These are phyloP conservation scores for Pachyrhynchus sulphureomaculatus DNA, from an alignment of 1,140 invertebrate species.

Conservation along the genomic window DNA sequence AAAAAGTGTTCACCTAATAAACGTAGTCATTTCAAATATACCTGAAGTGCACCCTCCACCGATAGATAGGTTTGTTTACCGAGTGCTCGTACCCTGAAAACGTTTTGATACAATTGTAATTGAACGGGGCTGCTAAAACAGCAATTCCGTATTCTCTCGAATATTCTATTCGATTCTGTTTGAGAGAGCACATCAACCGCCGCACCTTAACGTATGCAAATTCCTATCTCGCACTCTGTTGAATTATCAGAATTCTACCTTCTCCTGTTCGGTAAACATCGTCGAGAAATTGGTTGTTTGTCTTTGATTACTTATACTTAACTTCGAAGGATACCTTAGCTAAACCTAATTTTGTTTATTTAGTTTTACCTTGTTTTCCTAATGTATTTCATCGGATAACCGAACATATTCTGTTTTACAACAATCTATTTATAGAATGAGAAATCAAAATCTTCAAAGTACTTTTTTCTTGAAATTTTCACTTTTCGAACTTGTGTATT, in stretches of 20 bases:
- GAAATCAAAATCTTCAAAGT: too few relatives aligned
- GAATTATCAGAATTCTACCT: constrained; percentile 27
- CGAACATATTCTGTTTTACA: too few relatives aligned
- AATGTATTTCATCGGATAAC: too few relatives aligned
- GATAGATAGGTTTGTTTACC: constrained; percentile 25
- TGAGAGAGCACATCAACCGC: constrained; percentile 22
- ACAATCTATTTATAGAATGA: too few relatives aligned
- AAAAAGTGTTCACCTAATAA: too few relatives aligned
- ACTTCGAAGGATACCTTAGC: constrained; percentile 15
- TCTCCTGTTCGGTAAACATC: constrained; percentile 17
- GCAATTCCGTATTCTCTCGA: constrained; percentile 30
- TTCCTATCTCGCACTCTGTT: constrained; percentile 2
- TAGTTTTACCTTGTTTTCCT: neutral
- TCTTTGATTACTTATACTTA: constrained; percentile 29
- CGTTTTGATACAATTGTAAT: constrained; percentile 33
- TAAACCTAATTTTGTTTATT: too few relatives aligned
- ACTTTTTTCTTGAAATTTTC: too few relatives aligned
- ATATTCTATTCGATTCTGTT: constrained; percentile 27
- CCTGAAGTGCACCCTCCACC: constrained; percentile 1
- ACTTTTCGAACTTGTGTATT: too few relatives aligned
- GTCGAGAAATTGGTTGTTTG: constrained; percentile 30
- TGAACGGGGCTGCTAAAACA: constrained; percentile 31
- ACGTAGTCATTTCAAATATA: neutral
- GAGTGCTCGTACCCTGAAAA: constrained; percentile 6
- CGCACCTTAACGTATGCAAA: constrained; percentile 29